phyloP scores from a whole-genome alignment of 1,140 invertebrate genomes.

The Drosophila takahashii region DNA sequence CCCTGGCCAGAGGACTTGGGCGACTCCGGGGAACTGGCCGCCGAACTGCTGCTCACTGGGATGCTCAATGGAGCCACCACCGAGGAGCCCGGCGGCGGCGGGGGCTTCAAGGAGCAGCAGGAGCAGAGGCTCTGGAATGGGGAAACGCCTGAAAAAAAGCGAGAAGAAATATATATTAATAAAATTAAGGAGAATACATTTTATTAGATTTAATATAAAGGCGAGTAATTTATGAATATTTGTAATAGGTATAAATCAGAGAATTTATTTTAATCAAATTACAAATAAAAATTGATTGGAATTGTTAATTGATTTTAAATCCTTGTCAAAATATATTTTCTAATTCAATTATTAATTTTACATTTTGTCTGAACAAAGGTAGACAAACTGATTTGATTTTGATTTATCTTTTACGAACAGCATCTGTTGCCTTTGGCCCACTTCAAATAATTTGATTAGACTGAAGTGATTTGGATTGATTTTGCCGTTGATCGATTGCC shows the following conservation, averaged over 20 bases:
- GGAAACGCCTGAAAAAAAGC: constrained; percentile 76
- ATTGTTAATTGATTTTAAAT: not conserved
- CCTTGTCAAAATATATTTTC: not conserved
- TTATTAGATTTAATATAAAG: not conserved
- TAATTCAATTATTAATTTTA: not conserved
- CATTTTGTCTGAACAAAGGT: not conserved
- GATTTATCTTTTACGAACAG: constrained; percentile 22
- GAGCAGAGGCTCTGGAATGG: constrained; percentile 90
- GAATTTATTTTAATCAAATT: not conserved
- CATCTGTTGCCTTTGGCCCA: constrained; percentile 16
- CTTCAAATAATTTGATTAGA: constrained; percentile 57
- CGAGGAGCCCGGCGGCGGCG: constrained; percentile 71
- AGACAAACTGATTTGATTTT: constrained; percentile 25
- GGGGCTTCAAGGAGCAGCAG: constrained; percentile 90
- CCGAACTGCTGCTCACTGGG: constrained; percentile 71
- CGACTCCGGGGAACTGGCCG: constrained; percentile 78
- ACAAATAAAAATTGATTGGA: not conserved
- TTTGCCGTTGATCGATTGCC: constrained; percentile 44
- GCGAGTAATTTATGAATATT: not conserved
- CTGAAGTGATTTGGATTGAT: constrained; percentile 19
- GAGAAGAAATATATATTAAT: not conserved
- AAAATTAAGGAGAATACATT: not conserved
- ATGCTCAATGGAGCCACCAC: constrained; percentile 76
- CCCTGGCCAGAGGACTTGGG: constrained; percentile 71
- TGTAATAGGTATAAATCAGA: not conserved